These are phyloP conservation scores for Hylomyscus alleni DNA, from an alignment of 2,797 vertebrate genomes.

Conservation along the genomic window DNA sequence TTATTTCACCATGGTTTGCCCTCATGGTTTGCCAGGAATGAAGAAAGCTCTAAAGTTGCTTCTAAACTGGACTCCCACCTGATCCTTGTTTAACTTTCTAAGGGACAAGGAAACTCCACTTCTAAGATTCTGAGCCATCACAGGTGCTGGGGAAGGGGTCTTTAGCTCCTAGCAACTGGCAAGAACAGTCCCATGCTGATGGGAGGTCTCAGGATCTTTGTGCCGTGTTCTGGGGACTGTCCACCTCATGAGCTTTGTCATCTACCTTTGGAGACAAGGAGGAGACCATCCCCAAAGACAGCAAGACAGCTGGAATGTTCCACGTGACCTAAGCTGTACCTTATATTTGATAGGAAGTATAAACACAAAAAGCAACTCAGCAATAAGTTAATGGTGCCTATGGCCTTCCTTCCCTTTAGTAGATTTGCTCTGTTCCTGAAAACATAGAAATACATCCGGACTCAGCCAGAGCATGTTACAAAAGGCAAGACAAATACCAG, in stretches of 20 bases:
- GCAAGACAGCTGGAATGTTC: background rate
- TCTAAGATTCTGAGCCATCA: background rate
- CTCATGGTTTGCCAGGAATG: background rate
- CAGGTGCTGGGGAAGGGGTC: too few species aligned
- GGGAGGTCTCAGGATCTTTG: background rate
- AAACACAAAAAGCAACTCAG: slow-evolving; percentile 8
- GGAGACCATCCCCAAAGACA: background rate
- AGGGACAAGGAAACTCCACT: background rate
- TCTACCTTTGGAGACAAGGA: background rate
- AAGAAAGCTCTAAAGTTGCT: background rate
- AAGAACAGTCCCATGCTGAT: background rate
- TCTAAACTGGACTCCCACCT: background rate
- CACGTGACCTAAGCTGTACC: background rate
- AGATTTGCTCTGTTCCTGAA: background rate
- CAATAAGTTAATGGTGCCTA: background rate
- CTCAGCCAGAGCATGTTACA: background rate
- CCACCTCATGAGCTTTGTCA: background rate
- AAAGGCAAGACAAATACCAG: slow-evolving; percentile 7
- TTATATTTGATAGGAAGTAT: background rate
- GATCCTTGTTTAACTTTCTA: slow-evolving; percentile 4
- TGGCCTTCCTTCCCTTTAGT: background rate
- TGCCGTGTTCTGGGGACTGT: too few species aligned
- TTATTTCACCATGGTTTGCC: background rate
- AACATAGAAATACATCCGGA: background rate
- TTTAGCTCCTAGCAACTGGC: background rate